A percentile compares a stretch with the other conserved stretches of the same genome.
phyloP scores from a whole-genome alignment of 2,797 vertebrate species.

The Neoniphon sammara region DNA sequence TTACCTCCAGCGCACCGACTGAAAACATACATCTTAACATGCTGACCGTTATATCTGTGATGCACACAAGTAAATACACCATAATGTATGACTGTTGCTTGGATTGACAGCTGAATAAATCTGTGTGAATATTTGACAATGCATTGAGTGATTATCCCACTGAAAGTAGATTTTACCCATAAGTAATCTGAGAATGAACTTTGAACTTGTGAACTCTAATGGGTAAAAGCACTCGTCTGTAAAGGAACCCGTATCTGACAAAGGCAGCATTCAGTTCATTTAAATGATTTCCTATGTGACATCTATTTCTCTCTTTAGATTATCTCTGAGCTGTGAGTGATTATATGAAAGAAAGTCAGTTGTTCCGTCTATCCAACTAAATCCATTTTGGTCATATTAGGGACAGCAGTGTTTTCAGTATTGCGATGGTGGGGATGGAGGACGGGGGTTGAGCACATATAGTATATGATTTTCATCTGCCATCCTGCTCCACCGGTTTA shows the following conservation, averaged over 20 bases:
- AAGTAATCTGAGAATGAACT: slow-evolving; percentile 34
- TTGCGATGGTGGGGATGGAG: background rate
- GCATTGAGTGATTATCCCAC: slow-evolving; percentile 23
- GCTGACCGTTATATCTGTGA: background rate
- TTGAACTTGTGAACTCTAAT: slow-evolving; percentile 43
- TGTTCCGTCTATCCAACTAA: slow-evolving; percentile 8
- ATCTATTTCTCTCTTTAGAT: slow-evolving; percentile 29
- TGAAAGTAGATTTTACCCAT: slow-evolving; percentile 23
- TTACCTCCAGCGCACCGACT: background rate
- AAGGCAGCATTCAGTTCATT: slow-evolving; percentile 11
- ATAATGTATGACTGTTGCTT: background rate
- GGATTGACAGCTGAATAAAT: background rate
- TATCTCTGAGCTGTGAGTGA: slow-evolving; percentile 26
- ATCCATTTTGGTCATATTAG: slow-evolving; percentile 15
- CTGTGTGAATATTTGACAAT: background rate
- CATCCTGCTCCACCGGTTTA: background rate
- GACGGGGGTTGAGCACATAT: background rate
- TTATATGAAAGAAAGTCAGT: background rate
- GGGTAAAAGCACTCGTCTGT: slow-evolving; percentile 12
- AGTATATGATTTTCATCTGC: background rate
- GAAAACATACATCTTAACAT: background rate
- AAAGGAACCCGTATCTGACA: slow-evolving; percentile 5
- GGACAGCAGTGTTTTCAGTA: background rate
- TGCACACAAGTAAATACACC: background rate
- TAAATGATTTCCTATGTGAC: slow-evolving; percentile 39